A percentile compares a stretch with the other conserved stretches of the same genome.
These are phyloP conservation scores for Zophobas morio DNA, from an alignment of 1,140 invertebrate genomes.

Conservation along the genomic window DNA sequence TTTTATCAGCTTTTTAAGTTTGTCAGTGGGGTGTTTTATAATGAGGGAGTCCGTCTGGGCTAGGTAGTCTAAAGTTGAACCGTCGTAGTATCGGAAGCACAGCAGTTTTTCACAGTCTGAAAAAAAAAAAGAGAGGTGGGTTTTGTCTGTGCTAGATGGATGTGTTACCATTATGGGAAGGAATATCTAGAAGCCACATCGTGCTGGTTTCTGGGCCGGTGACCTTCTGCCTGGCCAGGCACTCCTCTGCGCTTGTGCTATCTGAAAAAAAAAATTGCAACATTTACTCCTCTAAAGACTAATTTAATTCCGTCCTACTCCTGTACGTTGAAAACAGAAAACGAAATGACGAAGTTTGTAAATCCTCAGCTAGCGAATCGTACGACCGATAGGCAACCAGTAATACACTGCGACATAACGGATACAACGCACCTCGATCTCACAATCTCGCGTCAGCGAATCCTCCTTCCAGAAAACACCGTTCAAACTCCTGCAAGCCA, in stretches of 20 bases:
- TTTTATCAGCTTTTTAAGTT: constrained; percentile 63
- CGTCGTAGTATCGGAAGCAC: constrained; percentile 71
- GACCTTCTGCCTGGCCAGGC: constrained; percentile 57
- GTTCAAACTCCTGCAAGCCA: too few relatives aligned
- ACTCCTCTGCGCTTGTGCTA: constrained; percentile 57
- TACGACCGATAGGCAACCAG: background rate
- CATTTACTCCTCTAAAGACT: background rate
- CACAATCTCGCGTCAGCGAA: too few relatives aligned
- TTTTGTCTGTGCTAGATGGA: background rate
- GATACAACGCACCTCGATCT: too few relatives aligned
- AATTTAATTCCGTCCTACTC: too few relatives aligned
- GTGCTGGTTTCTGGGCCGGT: constrained; percentile 55
- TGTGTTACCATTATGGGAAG: constrained; percentile 59
- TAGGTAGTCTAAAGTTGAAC: constrained; percentile 67
- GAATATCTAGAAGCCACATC: constrained; percentile 63
- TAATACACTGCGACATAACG: background rate
- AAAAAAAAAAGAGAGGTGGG: constrained; percentile 34
- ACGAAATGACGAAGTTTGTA: background rate
- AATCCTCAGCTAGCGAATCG: background rate
- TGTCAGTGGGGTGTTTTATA: constrained; percentile 63
- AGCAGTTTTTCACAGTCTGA: constrained; percentile 68
- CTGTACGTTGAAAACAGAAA: too few relatives aligned
- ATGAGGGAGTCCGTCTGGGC: constrained; percentile 69
- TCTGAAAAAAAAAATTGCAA: constrained; percentile 53
- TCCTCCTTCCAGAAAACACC: too few relatives aligned